These are phyloP conservation scores for Cuniculus paca DNA, from an alignment of 2,797 vertebrate species.

Conservation along the genomic window DNA sequence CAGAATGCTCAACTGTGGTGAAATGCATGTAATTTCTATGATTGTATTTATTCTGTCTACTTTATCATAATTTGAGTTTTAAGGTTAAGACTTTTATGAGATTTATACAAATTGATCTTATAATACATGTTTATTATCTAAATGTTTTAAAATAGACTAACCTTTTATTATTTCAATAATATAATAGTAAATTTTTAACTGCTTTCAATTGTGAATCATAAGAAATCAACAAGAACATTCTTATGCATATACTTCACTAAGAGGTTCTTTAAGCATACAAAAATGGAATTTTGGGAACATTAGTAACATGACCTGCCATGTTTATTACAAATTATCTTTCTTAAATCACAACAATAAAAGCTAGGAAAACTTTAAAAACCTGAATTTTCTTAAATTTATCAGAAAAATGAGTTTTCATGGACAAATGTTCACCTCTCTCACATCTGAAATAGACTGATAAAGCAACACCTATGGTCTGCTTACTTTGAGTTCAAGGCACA, in stretches of 20 bases:
- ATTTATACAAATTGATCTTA: background rate
- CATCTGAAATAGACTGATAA: background rate
- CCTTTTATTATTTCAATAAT: background rate
- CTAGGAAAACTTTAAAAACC: background rate
- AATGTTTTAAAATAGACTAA: background rate
- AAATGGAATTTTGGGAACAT: background rate
- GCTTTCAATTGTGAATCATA: background rate
- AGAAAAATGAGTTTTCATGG: background rate
- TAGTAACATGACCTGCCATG: background rate
- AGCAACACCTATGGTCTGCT: background rate
- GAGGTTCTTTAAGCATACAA: background rate
- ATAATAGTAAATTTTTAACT: background rate
- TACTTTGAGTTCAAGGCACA: background rate
- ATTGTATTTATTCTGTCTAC: background rate
- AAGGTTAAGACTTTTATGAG: background rate
- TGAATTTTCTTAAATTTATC: background rate
- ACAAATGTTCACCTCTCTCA: background rate
- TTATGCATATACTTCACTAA: background rate
- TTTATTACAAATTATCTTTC: background rate
- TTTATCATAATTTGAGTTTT: background rate
- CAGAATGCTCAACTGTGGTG: background rate
- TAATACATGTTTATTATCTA: background rate
- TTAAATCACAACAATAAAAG: background rate
- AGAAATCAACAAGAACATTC: background rate
- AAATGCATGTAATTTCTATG: background rate